phyloP scores from a whole-genome alignment of 2,113 vertebrate species.

The Tetrao urogallus region DNA sequence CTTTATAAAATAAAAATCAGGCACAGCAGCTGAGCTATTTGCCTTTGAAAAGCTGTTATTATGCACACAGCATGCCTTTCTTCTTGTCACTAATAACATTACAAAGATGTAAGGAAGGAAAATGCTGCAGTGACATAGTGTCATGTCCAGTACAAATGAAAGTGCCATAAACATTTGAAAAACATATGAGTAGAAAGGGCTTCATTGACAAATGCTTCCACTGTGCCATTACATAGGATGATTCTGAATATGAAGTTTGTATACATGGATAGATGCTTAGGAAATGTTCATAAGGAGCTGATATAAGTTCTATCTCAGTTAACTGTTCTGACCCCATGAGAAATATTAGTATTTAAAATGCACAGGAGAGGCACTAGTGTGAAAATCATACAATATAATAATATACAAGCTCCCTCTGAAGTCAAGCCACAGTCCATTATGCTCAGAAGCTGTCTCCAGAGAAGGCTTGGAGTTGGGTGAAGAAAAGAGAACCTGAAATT shows the following conservation, averaged over 20 bases:
- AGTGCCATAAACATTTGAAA: not conserved
- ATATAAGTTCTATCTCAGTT: not conserved
- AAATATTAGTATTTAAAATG: not conserved
- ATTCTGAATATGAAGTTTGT: fast-evolving
- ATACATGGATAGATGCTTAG: fast-evolving
- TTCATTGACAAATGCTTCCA: not conserved
- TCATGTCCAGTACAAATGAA: not conserved
- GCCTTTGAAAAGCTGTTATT: constrained; percentile 30
- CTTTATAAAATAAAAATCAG: constrained; percentile 33
- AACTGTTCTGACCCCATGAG: not conserved
- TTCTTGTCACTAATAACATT: not conserved
- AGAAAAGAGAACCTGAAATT: not conserved
- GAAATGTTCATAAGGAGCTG: fast-evolving
- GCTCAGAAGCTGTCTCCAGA: not conserved
- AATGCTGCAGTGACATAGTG: not conserved
- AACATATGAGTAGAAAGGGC: not conserved
- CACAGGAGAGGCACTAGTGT: not conserved
- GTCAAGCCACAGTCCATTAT: not conserved
- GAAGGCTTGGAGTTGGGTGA: no score
- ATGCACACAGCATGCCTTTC: not conserved
- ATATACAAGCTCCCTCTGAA: not conserved
- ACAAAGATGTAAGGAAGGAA: not conserved
- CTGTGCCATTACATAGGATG: not conserved
- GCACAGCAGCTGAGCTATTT: constrained; percentile 1
- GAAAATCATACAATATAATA: not conserved